Percentiles rank a stretch among this genome's conserved stretches.
phyloP scores from a whole-genome alignment of 1,140 invertebrate species.

The Pectinophora gossypiella region DNA sequence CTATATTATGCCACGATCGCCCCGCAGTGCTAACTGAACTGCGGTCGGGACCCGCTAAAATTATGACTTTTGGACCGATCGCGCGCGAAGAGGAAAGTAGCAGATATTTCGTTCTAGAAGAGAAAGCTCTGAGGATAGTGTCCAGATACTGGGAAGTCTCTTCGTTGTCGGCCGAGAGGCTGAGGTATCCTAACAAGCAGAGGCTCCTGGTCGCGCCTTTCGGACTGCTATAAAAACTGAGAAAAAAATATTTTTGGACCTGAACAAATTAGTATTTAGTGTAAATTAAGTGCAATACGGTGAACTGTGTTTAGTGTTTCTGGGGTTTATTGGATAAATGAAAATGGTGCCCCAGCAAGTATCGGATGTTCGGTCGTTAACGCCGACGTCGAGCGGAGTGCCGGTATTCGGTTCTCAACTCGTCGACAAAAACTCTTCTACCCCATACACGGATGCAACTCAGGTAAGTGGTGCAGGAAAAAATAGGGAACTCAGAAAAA shows the following conservation, averaged over 20 bases:
- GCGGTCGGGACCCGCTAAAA: constrained; percentile 59
- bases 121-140: constrained; percentile 60
- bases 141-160: constrained; percentile 66
- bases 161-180: constrained; percentile 51
- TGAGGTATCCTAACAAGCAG: constrained; percentile 37
- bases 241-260: constrained; percentile 26
- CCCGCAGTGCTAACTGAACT: constrained; percentile 48
- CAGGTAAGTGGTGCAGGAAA: constrained; percentile 82
- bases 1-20: constrained; percentile 53
- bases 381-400: constrained; percentile 65
- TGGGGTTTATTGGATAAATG: constrained; percentile 52
- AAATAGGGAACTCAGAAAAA: neutral
- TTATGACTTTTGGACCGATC: constrained; percentile 72
- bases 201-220: constrained; percentile 36
- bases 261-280: constrained; percentile 47
- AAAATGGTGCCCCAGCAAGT: constrained; percentile 75
- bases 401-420: constrained; percentile 88
- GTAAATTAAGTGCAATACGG: constrained; percentile 55
- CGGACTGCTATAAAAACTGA: constrained; percentile 49
- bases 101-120: constrained; percentile 52
- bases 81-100: constrained; percentile 53
- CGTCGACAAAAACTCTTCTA: constrained; percentile 92
- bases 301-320: constrained; percentile 61
- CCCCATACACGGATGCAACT: constrained; percentile 97
- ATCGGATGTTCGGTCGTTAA: constrained; percentile 67